phyloP scores from a whole-genome alignment of 2,888 invertebrate species.

The Periphyllus acericola region DNA sequence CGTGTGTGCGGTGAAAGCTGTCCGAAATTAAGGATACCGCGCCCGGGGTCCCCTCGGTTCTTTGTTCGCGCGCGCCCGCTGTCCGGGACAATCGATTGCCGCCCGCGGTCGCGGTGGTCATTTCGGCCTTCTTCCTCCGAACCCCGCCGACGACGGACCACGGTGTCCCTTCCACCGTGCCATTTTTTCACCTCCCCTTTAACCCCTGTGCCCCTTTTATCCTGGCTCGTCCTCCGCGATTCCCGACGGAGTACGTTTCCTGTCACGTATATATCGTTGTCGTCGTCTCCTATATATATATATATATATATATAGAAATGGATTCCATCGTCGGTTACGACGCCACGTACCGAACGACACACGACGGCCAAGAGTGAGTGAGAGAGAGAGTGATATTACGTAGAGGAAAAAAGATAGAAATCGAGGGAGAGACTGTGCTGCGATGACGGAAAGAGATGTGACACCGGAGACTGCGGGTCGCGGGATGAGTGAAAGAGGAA shows the following conservation, averaged over 20 bases:
- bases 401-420: no score
- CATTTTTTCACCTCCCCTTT: not conserved
- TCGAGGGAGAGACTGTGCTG: not conserved
- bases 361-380: not conserved
- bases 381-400: not conserved
- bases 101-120: conserved; percentile 47
- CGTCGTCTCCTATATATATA: not conserved
- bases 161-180: not conserved
- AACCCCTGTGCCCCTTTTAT: not conserved
- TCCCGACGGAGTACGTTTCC: conserved; percentile 24
- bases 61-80: conserved; percentile 49
- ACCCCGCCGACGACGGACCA: not conserved
- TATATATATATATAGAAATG: not conserved
- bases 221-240: not conserved
- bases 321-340: conserved; percentile 5
- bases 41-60: conserved; percentile 42
- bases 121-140: conserved; percentile 30
- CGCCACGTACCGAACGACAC: not conserved
- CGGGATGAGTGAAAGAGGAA: no score
- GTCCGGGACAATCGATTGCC: conserved; percentile 57
- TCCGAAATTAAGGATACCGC: conserved; percentile 54
- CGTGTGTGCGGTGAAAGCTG: conserved; percentile 55
- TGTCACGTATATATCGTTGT: conserved; percentile 34
- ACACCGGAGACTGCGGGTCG: no score
- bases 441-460: not conserved